A percentile compares a stretch with the other conserved stretches of the same genome.
Evolutionary conservation across 1,140 invertebrate species (phyloP).

Genomic region (Drosophila erecta): DNA sequence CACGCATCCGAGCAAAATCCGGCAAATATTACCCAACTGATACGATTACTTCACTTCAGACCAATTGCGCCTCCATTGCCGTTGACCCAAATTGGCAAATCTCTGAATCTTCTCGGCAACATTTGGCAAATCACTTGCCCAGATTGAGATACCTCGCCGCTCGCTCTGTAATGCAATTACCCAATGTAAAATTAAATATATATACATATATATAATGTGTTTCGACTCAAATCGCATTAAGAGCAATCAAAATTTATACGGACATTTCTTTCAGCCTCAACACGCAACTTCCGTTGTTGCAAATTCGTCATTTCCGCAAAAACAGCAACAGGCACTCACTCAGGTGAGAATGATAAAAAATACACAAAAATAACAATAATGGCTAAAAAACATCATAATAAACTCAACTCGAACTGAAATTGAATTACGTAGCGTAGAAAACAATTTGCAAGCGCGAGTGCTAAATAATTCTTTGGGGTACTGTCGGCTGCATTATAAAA

Average conservation of each 20-base stretch:
- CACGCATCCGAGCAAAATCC: not conserved
- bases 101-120: constrained; percentile 40
- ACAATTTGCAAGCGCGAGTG: constrained; percentile 48
- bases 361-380: constrained; percentile 18
- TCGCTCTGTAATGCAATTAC: constrained; percentile 55
- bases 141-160: constrained; percentile 13
- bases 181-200: constrained; percentile 33
- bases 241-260: constrained; percentile 68
- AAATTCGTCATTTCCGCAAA: constrained; percentile 77
- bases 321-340: constrained; percentile 32
- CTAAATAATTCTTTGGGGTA: constrained; percentile 48
- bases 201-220: constrained; percentile 28
- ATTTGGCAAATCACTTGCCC: constrained; percentile 49
- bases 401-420: constrained; percentile 49
- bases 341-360: constrained; percentile 62
- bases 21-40: constrained; percentile 19
- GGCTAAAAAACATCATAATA: constrained; percentile 23
- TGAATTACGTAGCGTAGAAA: constrained; percentile 65
- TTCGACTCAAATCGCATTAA: constrained; percentile 66
- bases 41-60: constrained; percentile 26
- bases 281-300: constrained; percentile 75
- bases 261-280: constrained; percentile 37
- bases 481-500: constrained; percentile 50
- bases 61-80: constrained; percentile 23
- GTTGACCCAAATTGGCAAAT: constrained; percentile 51